Percentiles rank a stretch among this genome's conserved stretches.
Evolutionary conservation across 2,113 vertebrate genomes (phyloP).

Genomic region (Ailuropoda melanoleuca): DNA sequence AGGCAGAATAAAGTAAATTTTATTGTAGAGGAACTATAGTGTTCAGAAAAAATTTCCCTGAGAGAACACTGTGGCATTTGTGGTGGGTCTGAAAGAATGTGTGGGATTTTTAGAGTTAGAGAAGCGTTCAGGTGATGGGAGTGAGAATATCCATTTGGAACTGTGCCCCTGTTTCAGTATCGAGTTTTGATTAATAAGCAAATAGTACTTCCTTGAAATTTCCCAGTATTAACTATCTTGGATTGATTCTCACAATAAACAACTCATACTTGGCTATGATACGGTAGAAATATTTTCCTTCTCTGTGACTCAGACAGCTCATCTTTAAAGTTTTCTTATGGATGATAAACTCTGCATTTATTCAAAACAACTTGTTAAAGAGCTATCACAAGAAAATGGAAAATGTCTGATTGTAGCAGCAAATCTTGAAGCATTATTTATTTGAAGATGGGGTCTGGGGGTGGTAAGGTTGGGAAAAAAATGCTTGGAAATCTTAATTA

Average conservation of each 20-base stretch:
- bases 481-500: neutral
- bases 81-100: neutral
- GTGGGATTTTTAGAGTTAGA: neutral
- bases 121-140: neutral
- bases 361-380: conserved; percentile 13
- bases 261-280: neutral
- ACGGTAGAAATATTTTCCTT: neutral
- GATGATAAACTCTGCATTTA: neutral
- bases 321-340: conserved; percentile 6
- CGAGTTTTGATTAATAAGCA: conserved; percentile 10
- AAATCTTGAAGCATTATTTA: neutral
- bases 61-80: neutral
- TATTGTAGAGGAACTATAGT: neutral
- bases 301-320: neutral
- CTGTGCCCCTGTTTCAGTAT: neutral
- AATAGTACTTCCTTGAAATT: neutral
- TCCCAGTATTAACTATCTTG: neutral
- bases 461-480: neutral
- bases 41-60: neutral
- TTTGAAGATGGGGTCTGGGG: neutral
- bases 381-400: neutral
- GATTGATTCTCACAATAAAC: neutral
- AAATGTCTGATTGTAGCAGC: neutral
- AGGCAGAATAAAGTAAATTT: neutral
- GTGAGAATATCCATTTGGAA: neutral